Percentiles rank a stretch among this genome's conserved stretches.
Conservation (phyloP, 35 echinoderm and acorn worm species). For the Ophiothrix spiculata region DNA sequence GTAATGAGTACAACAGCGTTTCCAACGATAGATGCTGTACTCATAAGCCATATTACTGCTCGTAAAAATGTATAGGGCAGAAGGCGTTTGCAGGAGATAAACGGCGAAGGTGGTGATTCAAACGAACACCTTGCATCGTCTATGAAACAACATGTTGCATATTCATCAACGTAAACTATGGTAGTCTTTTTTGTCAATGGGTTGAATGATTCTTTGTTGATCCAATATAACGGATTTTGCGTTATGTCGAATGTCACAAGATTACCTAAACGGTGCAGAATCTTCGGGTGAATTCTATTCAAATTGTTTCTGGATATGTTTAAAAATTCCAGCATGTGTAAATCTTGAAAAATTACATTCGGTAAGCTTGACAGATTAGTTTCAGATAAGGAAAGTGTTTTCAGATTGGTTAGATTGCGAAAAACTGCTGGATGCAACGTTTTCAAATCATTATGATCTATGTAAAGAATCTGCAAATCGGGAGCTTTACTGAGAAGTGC, state of each 20-base stretch:
- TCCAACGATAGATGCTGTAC: conserved; percentile 19
- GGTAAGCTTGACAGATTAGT: background rate
- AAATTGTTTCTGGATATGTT: background rate
- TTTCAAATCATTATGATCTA: background rate
- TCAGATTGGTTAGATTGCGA: background rate
- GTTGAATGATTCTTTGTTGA: background rate
- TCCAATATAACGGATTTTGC: background rate
- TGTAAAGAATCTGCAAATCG: too few species aligned
- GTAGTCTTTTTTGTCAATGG: background rate
- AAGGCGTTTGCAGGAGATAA: background rate
- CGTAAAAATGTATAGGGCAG: background rate
- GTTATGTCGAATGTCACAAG: background rate
- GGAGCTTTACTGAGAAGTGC: background rate
- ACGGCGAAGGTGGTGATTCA: background rate
- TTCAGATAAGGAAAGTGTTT: background rate
- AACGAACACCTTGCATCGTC: background rate
- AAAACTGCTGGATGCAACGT: background rate
- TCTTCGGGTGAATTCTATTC: background rate
- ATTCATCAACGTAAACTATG: background rate
- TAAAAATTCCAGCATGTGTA: background rate
- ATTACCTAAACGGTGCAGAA: background rate
- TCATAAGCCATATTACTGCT: conserved; percentile 34
- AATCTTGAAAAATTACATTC: background rate
- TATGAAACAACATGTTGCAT: background rate
- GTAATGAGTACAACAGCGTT: conserved; percentile 29